These are phyloP conservation scores for Plestiodon gilberti DNA, from an alignment of 2,113 vertebrate genomes.

Conservation along the genomic window DNA sequence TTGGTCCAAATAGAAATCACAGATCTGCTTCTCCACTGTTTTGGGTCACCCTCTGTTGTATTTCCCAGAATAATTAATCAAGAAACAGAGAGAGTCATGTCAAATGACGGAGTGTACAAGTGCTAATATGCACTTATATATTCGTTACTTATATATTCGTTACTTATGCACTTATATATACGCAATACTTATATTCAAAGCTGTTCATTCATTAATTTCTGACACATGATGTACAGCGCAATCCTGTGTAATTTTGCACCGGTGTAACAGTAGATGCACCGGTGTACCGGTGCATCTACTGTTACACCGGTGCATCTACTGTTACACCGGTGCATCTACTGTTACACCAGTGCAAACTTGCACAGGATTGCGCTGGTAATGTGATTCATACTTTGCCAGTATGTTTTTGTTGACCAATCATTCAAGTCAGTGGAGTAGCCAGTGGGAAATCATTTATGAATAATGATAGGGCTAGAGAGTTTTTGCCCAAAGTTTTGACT, in stretches of 20 bases:
- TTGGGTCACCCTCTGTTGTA: not conserved
- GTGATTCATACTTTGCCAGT: not conserved
- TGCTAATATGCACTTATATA: not conserved
- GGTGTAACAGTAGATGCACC: no score
- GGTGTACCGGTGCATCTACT: no score
- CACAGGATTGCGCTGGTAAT: no score
- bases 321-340: no score
- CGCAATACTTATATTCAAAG: not conserved
- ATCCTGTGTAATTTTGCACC: no score
- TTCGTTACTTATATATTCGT: no score
- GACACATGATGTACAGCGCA: not conserved
- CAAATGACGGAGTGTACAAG: not conserved
- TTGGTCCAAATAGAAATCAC: constrained; percentile 10
- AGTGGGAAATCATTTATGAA: not conserved
- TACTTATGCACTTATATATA: no score
- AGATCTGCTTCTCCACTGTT: not conserved
- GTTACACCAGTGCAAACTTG: no score
- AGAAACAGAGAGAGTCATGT: not conserved
- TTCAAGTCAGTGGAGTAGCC: not conserved
- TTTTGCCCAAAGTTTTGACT: not conserved
- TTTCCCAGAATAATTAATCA: not conserved
- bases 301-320: no score
- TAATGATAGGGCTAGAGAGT: not conserved
- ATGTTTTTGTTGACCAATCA: constrained; percentile 4
- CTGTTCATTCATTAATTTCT: not conserved